These are phyloP conservation scores for Cheilosia vulpina DNA, from an alignment of 2,888 invertebrate species.

Conservation along the genomic window DNA sequence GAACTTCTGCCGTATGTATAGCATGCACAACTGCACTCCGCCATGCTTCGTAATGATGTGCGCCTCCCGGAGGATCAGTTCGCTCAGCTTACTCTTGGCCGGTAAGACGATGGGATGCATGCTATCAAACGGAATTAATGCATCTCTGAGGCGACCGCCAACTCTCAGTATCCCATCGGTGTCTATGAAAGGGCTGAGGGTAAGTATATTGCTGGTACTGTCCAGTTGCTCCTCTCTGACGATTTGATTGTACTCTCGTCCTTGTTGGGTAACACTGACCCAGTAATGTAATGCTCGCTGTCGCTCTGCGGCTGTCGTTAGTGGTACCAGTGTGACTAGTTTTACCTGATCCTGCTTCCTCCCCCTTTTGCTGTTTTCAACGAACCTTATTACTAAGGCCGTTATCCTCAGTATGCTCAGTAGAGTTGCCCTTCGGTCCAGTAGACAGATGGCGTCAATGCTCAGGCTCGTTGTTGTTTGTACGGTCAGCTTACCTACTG, in stretches of 20 bases:
- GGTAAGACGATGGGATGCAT: not conserved
- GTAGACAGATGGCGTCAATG: not conserved
- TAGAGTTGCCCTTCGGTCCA: not conserved
- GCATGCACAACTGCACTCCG: constrained; percentile 5
- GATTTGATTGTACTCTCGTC: not conserved
- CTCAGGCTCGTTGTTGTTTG: not conserved
- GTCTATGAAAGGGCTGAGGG: constrained; percentile 28
- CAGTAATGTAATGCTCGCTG: constrained; percentile 1
- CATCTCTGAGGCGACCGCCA: constrained; percentile 9
- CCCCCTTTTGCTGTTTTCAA: not conserved
- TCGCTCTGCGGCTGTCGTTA: not conserved
- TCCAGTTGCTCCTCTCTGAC: not conserved
- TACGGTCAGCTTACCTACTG: not conserved
- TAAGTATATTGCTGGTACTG: too few species aligned
- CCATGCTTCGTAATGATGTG: not conserved
- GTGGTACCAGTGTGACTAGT: constrained; percentile 1
- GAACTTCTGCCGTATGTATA: not conserved
- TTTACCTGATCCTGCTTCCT: not conserved
- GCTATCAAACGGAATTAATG: constrained; percentile 10
- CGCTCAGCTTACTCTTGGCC: not conserved
- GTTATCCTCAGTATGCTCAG: constrained; percentile 21
- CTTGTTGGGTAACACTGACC: constrained; percentile 1
- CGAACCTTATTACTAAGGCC: constrained; percentile 1
- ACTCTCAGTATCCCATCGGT: constrained; percentile 4
- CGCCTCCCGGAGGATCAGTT: not conserved